Percentiles rank a stretch among this genome's conserved stretches.
Evolutionary conservation across 2,888 invertebrate species (phyloP).

Genomic region (Tethea ocularis): DNA sequence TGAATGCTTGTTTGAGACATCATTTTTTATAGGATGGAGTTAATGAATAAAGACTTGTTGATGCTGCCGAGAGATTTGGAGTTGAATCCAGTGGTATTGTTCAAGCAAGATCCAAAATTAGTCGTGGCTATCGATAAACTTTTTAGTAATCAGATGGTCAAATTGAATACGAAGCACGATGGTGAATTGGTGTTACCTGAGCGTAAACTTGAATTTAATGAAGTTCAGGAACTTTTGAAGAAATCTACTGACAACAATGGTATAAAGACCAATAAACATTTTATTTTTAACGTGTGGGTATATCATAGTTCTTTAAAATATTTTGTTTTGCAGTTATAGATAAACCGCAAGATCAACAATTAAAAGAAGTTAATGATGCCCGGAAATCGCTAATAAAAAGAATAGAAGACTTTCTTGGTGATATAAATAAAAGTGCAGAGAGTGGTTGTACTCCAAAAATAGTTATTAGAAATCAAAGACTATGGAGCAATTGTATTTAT

Average conservation of each 20-base stretch:
- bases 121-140: constrained; percentile 69
- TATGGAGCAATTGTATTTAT: constrained; percentile 82
- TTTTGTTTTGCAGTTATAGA: constrained; percentile 27
- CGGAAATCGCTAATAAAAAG: constrained; percentile 60
- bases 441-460: constrained; percentile 64
- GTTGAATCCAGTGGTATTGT: constrained; percentile 44
- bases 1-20: constrained; percentile 51
- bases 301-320: not conserved
- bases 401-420: constrained; percentile 70
- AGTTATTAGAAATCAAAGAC: constrained; percentile 68
- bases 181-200: constrained; percentile 53
- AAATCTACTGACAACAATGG: constrained; percentile 35
- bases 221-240: constrained; percentile 62
- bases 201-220: constrained; percentile 65
- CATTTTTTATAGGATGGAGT: constrained; percentile 66
- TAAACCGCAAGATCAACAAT: constrained; percentile 33
- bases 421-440: constrained; percentile 68
- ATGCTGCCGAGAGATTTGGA: constrained; percentile 54
- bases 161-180: constrained; percentile 22
- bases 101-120: constrained; percentile 68
- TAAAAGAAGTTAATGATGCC: constrained; percentile 46
- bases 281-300: constrained; percentile 7
- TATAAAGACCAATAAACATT: constrained; percentile 18
- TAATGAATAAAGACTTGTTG: constrained; percentile 65
- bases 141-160: constrained; percentile 37